Percentiles rank a stretch among this genome's conserved stretches.
phyloP scores from a whole-genome alignment of 2,888 invertebrate genomes.

The Chloromyia formosa region DNA sequence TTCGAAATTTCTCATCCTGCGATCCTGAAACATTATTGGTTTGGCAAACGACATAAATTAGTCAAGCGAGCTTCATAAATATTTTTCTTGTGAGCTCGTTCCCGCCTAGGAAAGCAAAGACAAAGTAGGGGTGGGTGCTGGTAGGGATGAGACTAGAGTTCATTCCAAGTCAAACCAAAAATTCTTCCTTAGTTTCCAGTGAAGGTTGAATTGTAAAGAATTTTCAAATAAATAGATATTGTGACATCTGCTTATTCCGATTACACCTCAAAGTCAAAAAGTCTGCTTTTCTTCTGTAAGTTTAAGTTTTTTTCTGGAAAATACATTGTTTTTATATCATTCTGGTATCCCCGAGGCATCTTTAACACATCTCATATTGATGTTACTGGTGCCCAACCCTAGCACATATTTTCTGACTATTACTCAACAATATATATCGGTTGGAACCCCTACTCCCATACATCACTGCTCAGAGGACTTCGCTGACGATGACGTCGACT shows the following conservation, averaged over 20 bases:
- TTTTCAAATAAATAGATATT: too few species aligned
- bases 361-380: too few species aligned
- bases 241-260: too few species aligned
- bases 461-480: neutral
- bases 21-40: constrained; percentile 50
- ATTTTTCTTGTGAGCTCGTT: constrained; percentile 39
- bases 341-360: too few species aligned
- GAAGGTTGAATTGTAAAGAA: too few species aligned
- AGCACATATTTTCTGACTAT: neutral
- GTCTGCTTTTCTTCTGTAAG: too few species aligned
- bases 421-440: constrained; percentile 38
- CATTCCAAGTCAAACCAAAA: too few species aligned
- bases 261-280: too few species aligned
- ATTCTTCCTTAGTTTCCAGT: too few species aligned
- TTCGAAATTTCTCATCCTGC: constrained; percentile 48
- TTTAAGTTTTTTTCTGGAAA: too few species aligned
- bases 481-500: constrained; percentile 21
- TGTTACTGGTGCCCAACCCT: neutral
- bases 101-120: neutral
- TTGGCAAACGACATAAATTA: constrained; percentile 51
- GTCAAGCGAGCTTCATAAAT: constrained; percentile 51
- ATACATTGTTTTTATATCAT: too few species aligned
- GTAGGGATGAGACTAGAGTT: too few species aligned
- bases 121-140: neutral
- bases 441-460: constrained; percentile 21